Percentiles rank a stretch among this genome's conserved stretches.
These are phyloP conservation scores for Mesorhabditis belari DNA, from an alignment of 2,888 invertebrate species.

Conservation along the genomic window DNA sequence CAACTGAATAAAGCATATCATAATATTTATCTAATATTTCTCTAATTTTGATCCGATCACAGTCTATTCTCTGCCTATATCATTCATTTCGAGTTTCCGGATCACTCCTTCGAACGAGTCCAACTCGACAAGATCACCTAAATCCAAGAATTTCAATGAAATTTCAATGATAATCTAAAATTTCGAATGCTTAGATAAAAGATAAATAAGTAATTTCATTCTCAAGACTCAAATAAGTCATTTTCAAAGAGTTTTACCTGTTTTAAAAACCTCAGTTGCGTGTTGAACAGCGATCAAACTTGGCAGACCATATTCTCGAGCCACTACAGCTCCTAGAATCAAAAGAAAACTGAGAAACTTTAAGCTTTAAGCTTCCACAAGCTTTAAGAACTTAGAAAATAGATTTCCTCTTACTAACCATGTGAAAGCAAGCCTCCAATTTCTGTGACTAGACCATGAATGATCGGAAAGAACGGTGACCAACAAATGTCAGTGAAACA, in stretches of 20 bases:
- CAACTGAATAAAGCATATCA: too few species aligned
- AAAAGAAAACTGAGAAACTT: not conserved
- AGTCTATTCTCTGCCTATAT: too few species aligned
- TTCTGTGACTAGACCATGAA: conserved; percentile 57
- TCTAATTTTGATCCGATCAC: too few species aligned
- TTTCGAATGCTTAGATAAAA: too few species aligned
- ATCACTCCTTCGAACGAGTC: not conserved
- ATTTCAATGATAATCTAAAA: too few species aligned
- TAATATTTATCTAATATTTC: too few species aligned
- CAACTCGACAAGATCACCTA: not conserved
- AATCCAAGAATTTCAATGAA: too few species aligned
- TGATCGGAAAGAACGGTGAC: conserved; percentile 58
- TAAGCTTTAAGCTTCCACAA: not conserved
- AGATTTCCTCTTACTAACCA: conserved; percentile 43
- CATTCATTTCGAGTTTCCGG: not conserved
- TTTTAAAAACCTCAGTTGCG: conserved; percentile 54
- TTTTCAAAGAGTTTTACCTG: conserved; percentile 33
- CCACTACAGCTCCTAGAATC: conserved; percentile 56
- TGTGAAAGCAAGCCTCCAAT: conserved; percentile 57
- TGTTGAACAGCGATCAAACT: conserved; percentile 55
- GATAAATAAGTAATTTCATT: too few species aligned
- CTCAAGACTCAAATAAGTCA: too few species aligned
- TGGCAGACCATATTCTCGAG: conserved; percentile 58
- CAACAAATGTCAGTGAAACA: conserved; percentile 57
- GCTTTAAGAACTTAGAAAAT: not conserved